phyloP scores from a whole-genome alignment of 2,888 invertebrate genomes.

The Neria commutata region DNA sequence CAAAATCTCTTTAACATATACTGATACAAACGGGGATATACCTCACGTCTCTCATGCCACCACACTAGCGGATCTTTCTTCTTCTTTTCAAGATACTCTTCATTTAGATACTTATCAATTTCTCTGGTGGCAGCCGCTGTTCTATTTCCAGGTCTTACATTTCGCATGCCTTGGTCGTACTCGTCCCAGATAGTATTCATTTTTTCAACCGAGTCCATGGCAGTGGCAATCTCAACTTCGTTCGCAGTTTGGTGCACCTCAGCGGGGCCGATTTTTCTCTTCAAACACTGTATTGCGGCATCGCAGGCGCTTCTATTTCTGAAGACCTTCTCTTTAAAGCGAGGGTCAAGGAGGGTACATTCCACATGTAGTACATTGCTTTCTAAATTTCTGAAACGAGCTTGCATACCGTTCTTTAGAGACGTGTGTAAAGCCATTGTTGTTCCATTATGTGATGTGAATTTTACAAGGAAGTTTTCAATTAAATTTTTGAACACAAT shows the following conservation, averaged over 20 bases:
- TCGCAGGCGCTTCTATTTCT: not conserved
- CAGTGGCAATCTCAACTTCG: not conserved
- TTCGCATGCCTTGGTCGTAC: conserved; percentile 10
- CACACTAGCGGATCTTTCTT: no score
- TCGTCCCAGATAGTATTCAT: conserved; percentile 5
- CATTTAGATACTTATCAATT: no score
- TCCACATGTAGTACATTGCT: not conserved
- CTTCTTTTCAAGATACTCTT: no score
- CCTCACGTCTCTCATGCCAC: no score
- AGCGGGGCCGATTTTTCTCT: not conserved
- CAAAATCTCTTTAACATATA: no score
- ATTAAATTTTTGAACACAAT: conserved; percentile 7
- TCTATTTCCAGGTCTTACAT: not conserved
- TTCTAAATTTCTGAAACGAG: not conserved
- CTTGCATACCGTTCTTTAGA: not conserved
- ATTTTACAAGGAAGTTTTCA: not conserved
- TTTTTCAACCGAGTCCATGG: not conserved
- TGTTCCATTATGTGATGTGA: not conserved
- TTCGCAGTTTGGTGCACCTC: not conserved
- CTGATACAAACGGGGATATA: no score
- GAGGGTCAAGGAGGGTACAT: conserved; percentile 11
- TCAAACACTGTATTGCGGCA: not conserved
- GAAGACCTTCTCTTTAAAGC: conserved; percentile 14
- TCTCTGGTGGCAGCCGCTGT: not conserved
- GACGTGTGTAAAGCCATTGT: not conserved